Percentiles rank a stretch among this genome's conserved stretches.
Conservation (phyloP, 2,113 vertebrate species). For the Chaetodon trifascialis region DNA sequence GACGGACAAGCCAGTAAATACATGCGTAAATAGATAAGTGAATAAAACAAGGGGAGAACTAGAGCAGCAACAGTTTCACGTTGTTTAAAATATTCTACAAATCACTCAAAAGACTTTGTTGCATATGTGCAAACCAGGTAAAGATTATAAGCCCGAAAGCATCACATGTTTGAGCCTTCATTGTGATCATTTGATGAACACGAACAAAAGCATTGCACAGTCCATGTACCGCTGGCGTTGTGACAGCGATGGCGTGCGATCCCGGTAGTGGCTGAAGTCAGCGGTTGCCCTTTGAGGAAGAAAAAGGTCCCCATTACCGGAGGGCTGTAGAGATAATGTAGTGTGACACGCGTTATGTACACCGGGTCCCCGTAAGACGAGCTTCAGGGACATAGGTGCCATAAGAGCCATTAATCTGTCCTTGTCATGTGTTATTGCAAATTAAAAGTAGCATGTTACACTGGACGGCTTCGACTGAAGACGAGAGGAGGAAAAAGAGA, state of each 20-base stretch:
- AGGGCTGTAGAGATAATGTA: slow-evolving; percentile 90
- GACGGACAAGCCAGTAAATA: slow-evolving; percentile 9
- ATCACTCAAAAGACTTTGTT: slow-evolving; percentile 14
- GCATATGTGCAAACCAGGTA: slow-evolving; percentile 36
- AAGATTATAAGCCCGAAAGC: not conserved
- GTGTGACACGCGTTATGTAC: slow-evolving; percentile 89
- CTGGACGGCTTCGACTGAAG: slow-evolving; percentile 71
- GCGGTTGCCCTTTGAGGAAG: slow-evolving; percentile 81
- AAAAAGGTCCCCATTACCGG: slow-evolving; percentile 84
- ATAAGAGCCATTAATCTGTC: slow-evolving; percentile 90
- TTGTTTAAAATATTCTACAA: slow-evolving; percentile 17
- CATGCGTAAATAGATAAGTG: not conserved
- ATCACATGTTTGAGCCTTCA: slow-evolving; percentile 6
- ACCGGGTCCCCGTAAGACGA: slow-evolving; percentile 84
- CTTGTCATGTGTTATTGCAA: slow-evolving; percentile 93
- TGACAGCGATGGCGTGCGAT: slow-evolving; percentile 28
- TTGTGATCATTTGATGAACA: slow-evolving; percentile 17
- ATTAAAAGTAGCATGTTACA: slow-evolving; percentile 98
- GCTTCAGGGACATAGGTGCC: slow-evolving; percentile 87
- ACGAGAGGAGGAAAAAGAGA: slow-evolving; percentile 47
- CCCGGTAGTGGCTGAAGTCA: slow-evolving; percentile 63
- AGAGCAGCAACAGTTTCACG: not conserved
- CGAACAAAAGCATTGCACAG: slow-evolving; percentile 18
- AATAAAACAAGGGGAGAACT: not conserved
- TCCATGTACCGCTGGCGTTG: slow-evolving; percentile 17